These are phyloP conservation scores for Ibidorhyncha struthersii DNA, from an alignment of 2,113 vertebrate species.

Conservation along the genomic window DNA sequence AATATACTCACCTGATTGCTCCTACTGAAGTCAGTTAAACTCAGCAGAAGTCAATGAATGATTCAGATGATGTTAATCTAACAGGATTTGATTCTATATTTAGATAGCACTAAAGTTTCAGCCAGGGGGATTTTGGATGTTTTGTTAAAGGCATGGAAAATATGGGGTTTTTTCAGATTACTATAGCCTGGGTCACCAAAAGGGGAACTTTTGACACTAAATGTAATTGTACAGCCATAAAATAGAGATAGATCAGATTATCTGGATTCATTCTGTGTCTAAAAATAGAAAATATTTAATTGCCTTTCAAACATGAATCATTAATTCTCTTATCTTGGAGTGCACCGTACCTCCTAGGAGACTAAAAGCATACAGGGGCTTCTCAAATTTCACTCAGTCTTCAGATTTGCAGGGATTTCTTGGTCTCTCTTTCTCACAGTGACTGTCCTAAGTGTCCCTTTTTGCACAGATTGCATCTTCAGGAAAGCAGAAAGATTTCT, in stretches of 20 bases:
- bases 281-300: slow-evolving; percentile 26
- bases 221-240: neutral
- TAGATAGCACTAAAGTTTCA: slow-evolving; percentile 26
- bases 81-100: slow-evolving; percentile 49
- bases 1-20: neutral
- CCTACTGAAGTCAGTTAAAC: neutral
- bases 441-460: neutral
- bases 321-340: slow-evolving; percentile 4
- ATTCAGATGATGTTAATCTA: slow-evolving; percentile 19
- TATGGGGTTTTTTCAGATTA: neutral
- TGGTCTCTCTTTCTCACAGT: neutral
- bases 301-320: neutral
- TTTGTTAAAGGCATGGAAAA: slow-evolving; percentile 18
- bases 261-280: neutral
- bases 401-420: neutral
- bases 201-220: slow-evolving; percentile 21
- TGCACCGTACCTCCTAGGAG: neutral
- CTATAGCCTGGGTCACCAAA: neutral
- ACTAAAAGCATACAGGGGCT: neutral
- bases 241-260: slow-evolving; percentile 17
- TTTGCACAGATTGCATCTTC: neutral
- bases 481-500: neutral
- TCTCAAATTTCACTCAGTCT: neutral
- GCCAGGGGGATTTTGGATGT: neutral
- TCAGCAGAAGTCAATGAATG: neutral